These are phyloP conservation scores for Menidia beryllina DNA, from an alignment of 2,113 vertebrate species.

Conservation along the genomic window DNA sequence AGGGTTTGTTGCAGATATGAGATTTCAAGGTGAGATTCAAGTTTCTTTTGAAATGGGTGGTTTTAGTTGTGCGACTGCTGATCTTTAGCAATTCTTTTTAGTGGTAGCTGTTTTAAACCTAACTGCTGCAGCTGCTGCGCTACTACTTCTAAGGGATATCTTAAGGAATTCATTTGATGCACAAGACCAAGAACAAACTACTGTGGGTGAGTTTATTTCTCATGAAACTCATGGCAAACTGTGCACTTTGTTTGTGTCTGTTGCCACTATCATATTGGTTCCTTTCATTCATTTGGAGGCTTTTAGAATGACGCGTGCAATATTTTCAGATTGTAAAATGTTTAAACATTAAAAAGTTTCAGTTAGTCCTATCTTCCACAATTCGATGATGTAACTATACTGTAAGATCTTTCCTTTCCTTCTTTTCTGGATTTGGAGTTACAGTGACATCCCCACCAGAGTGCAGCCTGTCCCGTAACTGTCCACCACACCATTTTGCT, in stretches of 20 bases:
- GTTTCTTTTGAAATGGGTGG: background rate
- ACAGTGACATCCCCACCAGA: conserved; percentile 31
- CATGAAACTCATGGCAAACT: background rate
- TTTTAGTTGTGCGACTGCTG: background rate
- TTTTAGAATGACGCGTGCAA: conserved; percentile 2
- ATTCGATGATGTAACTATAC: background rate
- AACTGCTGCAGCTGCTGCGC: conserved; percentile 18
- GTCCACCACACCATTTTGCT: conserved; percentile 77
- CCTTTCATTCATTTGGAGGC: conserved; percentile 15
- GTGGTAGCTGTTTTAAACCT: conserved; percentile 39
- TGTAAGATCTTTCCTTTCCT: background rate
- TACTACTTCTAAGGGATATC: conserved; percentile 52
- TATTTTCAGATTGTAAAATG: background rate
- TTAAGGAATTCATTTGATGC: conserved; percentile 11
- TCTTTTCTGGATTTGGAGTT: conserved; percentile 27
- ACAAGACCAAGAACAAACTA: background rate
- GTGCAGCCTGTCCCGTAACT: conserved; percentile 79
- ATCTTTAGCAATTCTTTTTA: background rate
- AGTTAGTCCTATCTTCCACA: too few species aligned
- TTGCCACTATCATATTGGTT: background rate
- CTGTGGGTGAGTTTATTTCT: conserved; percentile 45
- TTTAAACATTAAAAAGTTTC: background rate
- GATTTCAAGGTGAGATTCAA: conserved; percentile 58
- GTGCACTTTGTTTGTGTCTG: background rate
- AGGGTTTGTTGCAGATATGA: conserved; percentile 49